Percentiles rank a stretch among this genome's conserved stretches.
These are phyloP conservation scores for Paramormyrops kingsleyae DNA, from an alignment of 2,113 vertebrate species.

Conservation along the genomic window DNA sequence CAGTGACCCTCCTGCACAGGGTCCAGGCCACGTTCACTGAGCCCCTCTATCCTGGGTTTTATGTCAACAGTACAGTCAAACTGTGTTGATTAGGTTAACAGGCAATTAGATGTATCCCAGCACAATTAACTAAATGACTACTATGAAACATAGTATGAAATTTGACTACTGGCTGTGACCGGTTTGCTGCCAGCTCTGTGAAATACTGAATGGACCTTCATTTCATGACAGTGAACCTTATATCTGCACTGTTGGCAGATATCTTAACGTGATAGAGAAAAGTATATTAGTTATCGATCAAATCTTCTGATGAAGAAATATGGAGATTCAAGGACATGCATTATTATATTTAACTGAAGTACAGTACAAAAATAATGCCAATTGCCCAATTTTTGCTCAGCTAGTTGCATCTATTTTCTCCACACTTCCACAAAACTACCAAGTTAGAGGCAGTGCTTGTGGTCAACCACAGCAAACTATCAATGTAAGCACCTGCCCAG, in stretches of 20 bases:
- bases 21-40: conserved; percentile 31
- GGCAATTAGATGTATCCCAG: neutral
- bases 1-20: conserved; percentile 31
- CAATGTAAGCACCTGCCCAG: neutral
- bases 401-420: too few relatives aligned
- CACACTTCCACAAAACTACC: neutral
- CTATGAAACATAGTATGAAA: neutral
- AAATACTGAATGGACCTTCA: neutral
- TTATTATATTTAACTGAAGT: neutral
- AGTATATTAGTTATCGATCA: too few relatives aligned
- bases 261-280: too few relatives aligned
- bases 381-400: neutral
- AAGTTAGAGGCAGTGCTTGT: neutral
- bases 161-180: neutral
- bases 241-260: neutral
- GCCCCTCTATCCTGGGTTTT: conserved; percentile 25
- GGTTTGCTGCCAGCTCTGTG: neutral
- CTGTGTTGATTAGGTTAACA: neutral
- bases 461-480: neutral
- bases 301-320: neutral
- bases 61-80: neutral
- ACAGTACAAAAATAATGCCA: neutral
- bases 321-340: neutral
- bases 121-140: neutral
- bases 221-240: neutral